Evolutionary conservation across 2,797 vertebrate genomes (phyloP), one percentile per base, ranked within the genome.

Genomic region (Buphagus erythrorhynchus): DNA sequence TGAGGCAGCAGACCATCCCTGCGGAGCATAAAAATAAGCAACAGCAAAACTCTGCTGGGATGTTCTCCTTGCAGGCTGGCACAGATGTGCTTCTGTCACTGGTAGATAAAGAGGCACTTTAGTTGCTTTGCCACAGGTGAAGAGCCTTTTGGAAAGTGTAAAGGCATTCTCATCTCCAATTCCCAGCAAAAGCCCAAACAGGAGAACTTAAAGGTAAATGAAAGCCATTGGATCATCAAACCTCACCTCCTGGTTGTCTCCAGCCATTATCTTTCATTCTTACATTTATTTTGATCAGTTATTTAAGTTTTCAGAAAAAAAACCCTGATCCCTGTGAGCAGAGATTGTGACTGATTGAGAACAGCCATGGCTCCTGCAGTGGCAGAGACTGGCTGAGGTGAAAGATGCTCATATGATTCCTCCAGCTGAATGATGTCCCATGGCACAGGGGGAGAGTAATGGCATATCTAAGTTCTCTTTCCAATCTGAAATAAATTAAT

Each of bases 1-100:
- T 96, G 89, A 96, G 82, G 86, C 86, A 93, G 82, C 95, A 96
- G 87, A 65, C 79, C 91, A 51, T 95, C 94, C 94, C 95, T 94
- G 95, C 0, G 0, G 89, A 96, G 95, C 78, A 96, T 89, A 92
- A 97, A 96, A 95, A 96, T 93, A 96, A 96, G 89, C 95, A 95
- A 91, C 91, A 93, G 89, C 78, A 93, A 96, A 91, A 84, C 69
- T 92, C 88, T 96, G 71, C 51, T 7, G 40, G 82, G 91, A 86
- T 65, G 69, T 72, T 93, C 92, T 93, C 42, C 86, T 95, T 83
- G 82, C 81, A 94, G 76, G 79, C 69, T 86, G 75, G 78, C 6
- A 0, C 76, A 92, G 79, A 93, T 81, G 79, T 72, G 24, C 40
- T 74, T 62, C 72, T 93, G 82, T 66, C 22, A 4, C 28, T 80